Percentiles rank a stretch among this genome's conserved stretches.
Evolutionary conservation across 92 coral and sea anemone species (phyloP).

Genomic region (Zoanthus solanderi): DNA sequence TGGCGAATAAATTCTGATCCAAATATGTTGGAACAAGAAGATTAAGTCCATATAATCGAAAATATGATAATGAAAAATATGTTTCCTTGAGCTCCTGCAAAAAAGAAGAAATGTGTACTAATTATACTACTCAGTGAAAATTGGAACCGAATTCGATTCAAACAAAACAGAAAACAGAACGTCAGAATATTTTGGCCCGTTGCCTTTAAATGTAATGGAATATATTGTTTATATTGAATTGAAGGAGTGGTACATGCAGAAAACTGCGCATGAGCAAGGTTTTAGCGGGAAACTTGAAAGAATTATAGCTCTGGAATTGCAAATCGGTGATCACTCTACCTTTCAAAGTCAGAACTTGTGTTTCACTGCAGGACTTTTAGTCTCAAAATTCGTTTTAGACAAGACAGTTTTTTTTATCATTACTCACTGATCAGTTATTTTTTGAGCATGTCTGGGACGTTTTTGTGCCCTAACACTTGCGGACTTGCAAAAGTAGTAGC

Average conservation of each 20-base stretch:
- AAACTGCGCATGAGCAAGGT: constrained; percentile 8
- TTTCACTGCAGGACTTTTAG: background rate
- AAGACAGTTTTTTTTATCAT: background rate
- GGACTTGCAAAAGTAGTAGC: constrained; percentile 2
- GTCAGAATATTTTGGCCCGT: too few species aligned
- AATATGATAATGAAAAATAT: too few species aligned
- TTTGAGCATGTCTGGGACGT: constrained; percentile 37
- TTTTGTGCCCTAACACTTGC: constrained; percentile 6
- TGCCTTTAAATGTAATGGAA: constrained; percentile 18
- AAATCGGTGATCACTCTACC: background rate
- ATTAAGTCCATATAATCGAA: too few species aligned
- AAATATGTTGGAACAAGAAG: too few species aligned
- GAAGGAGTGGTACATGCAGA: background rate
- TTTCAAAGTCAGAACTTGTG: background rate
- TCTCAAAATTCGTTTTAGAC: too few species aligned
- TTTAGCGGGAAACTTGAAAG: constrained; percentile 10
- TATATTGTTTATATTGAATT: background rate
- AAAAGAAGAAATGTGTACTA: too few species aligned
- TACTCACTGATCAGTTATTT: background rate
- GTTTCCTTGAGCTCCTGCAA: too few species aligned
- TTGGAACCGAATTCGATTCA: too few species aligned
- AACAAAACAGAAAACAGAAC: too few species aligned
- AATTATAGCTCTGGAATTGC: background rate
- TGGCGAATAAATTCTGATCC: too few species aligned
- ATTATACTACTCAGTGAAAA: too few species aligned